Percentiles rank a stretch among this genome's conserved stretches.
phyloP scores from a whole-genome alignment of 1,140 invertebrate species.

The Cotesia chilonis region DNA sequence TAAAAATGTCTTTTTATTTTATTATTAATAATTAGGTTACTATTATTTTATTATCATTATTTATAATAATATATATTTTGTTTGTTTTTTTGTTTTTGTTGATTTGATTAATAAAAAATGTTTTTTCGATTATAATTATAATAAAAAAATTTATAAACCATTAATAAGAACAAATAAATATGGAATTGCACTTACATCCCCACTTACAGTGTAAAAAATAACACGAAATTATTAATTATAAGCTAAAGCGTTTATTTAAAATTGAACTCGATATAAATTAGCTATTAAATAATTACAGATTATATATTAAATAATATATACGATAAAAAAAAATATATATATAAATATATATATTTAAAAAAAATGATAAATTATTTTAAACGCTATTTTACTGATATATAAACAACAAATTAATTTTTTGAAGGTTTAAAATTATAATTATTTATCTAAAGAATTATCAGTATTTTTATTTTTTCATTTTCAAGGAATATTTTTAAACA shows the following conservation, averaged over 20 bases:
- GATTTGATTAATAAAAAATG: not conserved
- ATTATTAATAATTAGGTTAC: constrained; percentile 2
- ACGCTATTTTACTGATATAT: constrained; percentile 56
- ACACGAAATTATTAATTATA: not conserved
- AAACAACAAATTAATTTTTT: not conserved
- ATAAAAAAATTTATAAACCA: not conserved
- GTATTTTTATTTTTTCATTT: too few relatives aligned
- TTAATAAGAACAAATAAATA: not conserved
- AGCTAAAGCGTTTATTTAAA: not conserved
- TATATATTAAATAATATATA: constrained; percentile 34
- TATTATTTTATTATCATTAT: not conserved
- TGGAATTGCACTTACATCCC: constrained; percentile 12
- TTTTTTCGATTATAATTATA: not conserved
- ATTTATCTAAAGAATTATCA: not conserved
- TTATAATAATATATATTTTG: too few relatives aligned
- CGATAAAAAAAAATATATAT: constrained; percentile 5
- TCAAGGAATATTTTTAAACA: too few relatives aligned
- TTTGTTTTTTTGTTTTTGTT: not conserved
- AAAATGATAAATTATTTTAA: constrained; percentile 60
- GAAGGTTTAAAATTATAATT: not conserved
- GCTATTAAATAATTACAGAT: constrained; percentile 14
- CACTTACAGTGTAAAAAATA: too few relatives aligned
- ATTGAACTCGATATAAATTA: constrained; percentile 1
- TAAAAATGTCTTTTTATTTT: constrained; percentile 13
- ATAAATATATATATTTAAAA: constrained; percentile 40